Evolutionary conservation across 2,888 invertebrate genomes (phyloP), one percentile per base, ranked within the genome.

Genomic region (Napeogenes inachia): DNA sequence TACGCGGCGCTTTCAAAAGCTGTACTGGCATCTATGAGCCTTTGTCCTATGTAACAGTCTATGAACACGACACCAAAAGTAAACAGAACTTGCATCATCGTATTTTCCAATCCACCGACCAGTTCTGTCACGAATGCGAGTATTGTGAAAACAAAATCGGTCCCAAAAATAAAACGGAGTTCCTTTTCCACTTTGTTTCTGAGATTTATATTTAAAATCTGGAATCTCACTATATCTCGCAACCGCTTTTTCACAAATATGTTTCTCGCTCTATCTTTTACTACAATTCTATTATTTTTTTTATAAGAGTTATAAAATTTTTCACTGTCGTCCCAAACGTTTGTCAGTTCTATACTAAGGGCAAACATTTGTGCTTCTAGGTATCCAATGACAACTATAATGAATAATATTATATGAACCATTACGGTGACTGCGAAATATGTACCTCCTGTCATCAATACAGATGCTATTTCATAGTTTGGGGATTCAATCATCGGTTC

Each of bases 401-500:
- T 68, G 30, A 83, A 76, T 0, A 71, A 74, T 1, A 77, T 76
- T 4, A 81, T 72, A 60, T 73, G 80, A 0, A 78, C 75, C 0
- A 78, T 71, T 0, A 73, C 56, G 56, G 75, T 81, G 13, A 74
- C 73, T 0, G 75, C 71, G 45, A 78, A 76, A 4, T 68, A 61
- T 0, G 76, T 69, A 2, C 69, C 70, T 0, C 71, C 46, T 2
- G 61, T 60, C 53, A 68, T 66, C 2, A 77, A 3, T 1, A 68
- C 32, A 10, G 70, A 71, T 0, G 79, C 77, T 57, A 83, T 72
- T 66, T 85, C 81, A 55, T 76, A 84, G 67, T 84, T 81, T 2
- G 85, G 84, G 4, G 80, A 72, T 59, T 81, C 75, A 2, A 70
- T 67, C 73, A 79, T 79, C 12, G 85, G 85, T 45, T 83, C 80